phyloP scores from a whole-genome alignment of 92 coral and sea anemone species.

The Plumapathes pennacea region DNA sequence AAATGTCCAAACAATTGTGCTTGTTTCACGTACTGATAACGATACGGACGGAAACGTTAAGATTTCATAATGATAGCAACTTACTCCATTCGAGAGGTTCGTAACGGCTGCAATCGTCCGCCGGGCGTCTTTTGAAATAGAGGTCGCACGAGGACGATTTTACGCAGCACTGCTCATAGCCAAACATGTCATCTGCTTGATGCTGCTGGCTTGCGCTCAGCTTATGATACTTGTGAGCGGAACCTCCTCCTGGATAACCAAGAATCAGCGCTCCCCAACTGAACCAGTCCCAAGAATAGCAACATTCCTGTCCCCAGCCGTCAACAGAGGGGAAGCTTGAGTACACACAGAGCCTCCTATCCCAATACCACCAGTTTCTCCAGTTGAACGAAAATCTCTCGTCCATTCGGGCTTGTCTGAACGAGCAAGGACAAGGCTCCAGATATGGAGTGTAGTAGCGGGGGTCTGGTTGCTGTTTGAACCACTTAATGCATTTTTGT shows the following conservation, averaged over 20 bases:
- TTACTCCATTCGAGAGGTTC: slow-evolving; percentile 43
- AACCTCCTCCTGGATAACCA: slow-evolving; percentile 43
- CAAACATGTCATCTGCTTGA: neutral
- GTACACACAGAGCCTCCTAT: slow-evolving; percentile 1
- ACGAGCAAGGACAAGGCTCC: slow-evolving; percentile 51
- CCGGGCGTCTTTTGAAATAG: slow-evolving; percentile 24
- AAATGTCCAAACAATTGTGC: too few species aligned
- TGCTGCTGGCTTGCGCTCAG: neutral
- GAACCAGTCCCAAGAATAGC: slow-evolving; percentile 7
- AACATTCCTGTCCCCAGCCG: slow-evolving; percentile 33
- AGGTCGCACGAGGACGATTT: slow-evolving; percentile 15
- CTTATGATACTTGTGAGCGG: slow-evolving; percentile 4
- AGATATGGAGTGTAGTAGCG: slow-evolving; percentile 8
- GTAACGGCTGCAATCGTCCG: slow-evolving; percentile 27
- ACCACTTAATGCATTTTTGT: slow-evolving; percentile 27
- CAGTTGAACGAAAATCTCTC: slow-evolving; percentile 14
- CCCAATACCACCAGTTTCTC: neutral
- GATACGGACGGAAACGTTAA: too few species aligned
- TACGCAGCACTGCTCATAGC: slow-evolving; percentile 23
- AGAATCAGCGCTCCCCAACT: slow-evolving; percentile 20
- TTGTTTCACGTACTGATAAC: too few species aligned
- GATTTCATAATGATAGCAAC: too few species aligned
- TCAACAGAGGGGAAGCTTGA: slow-evolving; percentile 17
- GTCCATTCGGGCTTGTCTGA: slow-evolving; percentile 33
- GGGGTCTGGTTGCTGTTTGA: slow-evolving; percentile 40